Evolutionary conservation across 92 coral and sea anemone species (phyloP).

Genomic region (Palythoa grandiflora): DNA sequence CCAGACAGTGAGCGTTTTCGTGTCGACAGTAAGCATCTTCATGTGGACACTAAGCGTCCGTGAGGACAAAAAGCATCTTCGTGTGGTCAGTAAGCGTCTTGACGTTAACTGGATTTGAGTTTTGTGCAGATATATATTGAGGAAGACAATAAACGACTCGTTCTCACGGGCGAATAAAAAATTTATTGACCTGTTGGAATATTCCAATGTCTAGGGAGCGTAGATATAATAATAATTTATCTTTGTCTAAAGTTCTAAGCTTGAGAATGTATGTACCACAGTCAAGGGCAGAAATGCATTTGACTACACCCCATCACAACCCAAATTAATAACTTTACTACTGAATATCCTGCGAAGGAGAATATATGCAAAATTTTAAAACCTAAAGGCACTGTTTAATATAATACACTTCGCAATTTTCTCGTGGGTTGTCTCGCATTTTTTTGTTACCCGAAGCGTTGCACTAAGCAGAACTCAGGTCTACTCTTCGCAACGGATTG

Average conservation of each 20-base stretch:
- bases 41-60: too few relatives aligned
- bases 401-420: too few relatives aligned
- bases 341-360: background rate
- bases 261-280: constrained; percentile 32
- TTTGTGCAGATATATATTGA: background rate
- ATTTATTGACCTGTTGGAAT: constrained; percentile 37
- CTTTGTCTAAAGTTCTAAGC: constrained; percentile 36
- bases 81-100: too few relatives aligned
- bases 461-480: too few relatives aligned
- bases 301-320: background rate
- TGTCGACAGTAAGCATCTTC: too few relatives aligned
- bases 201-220: constrained; percentile 36
- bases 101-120: too few relatives aligned
- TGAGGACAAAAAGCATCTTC: too few relatives aligned
- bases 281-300: background rate
- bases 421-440: too few relatives aligned
- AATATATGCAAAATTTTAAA: constrained; percentile 25
- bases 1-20: too few relatives aligned
- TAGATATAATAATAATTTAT: constrained; percentile 28
- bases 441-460: too few relatives aligned
- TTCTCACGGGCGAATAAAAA: constrained; percentile 41
- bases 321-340: background rate
- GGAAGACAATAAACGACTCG: background rate
- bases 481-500: too few relatives aligned
- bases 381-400: background rate